Base-by-base conservation (phyloP, 2,888 invertebrate genomes). In the Ophion slaviceki region DNA sequence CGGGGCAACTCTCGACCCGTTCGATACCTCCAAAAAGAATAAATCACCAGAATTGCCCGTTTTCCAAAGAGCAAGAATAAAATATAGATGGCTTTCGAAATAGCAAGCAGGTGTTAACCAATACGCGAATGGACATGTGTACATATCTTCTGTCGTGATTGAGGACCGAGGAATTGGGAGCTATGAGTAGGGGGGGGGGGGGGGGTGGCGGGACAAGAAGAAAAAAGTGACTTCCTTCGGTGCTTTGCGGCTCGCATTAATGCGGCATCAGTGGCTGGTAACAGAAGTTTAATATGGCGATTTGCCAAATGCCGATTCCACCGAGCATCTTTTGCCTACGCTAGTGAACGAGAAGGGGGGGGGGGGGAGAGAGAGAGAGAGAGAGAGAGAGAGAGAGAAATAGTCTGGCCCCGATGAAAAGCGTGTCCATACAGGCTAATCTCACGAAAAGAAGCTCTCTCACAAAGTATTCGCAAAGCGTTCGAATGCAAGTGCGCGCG, bases 271-370 rank as follows among this genome's bases (percentile, higher is more conserved):
- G 85, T 67, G 70, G 71, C 67, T 72, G n/a, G 81, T 85, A 61
- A 78, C 85, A 82, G 75, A 82, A 80, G 80, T 80, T 74, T 82
- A 74, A 85, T 82, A 82, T 85, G 85, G 85, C 85, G 32, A 40
- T 72, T 86, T 82, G 85, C 85, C 85, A 86, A 86, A 86, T 86
- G 72, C 85, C 82, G 77, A 82, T 86, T 86, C 85, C 85, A 77
- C 82, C 36, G 64, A 47, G 67, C 64, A 36, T 62, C 71, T 62
- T 77, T 67, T 84, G 11, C 66, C 72, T 72, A 57, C 28, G 75
- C 64, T 24, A 74, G 70, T 80, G 53, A 53, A 2, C 10, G 14
- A 53, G 53, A 2, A 17, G 8, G 3, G 17, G 53, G 1, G 14
- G 17, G 14, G 53, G 17, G 3, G 17, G 53, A 14, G 14, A 53